Base-by-base conservation (phyloP, 2,888 invertebrate species). In the Polymixis lichenea region DNA sequence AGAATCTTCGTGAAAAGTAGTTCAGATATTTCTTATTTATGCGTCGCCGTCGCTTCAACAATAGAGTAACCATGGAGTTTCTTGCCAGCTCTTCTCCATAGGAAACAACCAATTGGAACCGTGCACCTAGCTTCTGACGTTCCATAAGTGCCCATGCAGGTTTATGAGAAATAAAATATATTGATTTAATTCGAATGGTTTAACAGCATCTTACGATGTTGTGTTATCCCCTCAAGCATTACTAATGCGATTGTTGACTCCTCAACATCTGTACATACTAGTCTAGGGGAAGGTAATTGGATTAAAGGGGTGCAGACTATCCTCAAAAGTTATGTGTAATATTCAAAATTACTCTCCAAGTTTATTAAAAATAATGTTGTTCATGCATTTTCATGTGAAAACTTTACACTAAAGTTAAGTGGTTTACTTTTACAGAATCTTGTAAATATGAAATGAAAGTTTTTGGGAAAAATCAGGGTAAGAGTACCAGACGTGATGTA, bases 191-290 rank as follows among this genome's bases (percentile, higher is more conserved):
- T 38, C 5, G 55, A 43, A 67, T 7, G 25, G 49, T 65, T 32
- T 32, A 58, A 25, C 64, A 69, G 43, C 51, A 75, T 68, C 82
- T 76, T 55, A 64, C 28, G 55, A 51, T 55, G 19, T 70, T 56
- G 49, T 43, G 60, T 66, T 61, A 70, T 70, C 70, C 56, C 60
- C 55, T 56, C 46, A 77, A 82, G 65, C 65, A 25, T 51, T 22
- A 69, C 49, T 82, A 82, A 80, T 46, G 70, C 25, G 72, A 82
- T 77, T 82, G 78, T 82, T 66, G 83, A 82, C 77, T 70, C 78
- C 70, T 43, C 25, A 67, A 53, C 65, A 61, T 68, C 60, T 66
- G 75, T 25, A 43, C 58, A 43, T 28, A 74, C 77, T 28, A 38
- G 46, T 25, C 43, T 56, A 25, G 25, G 51, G 82, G 66, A 22